phyloP scores from a whole-genome alignment of 2,888 invertebrate species.

The Pimpla rufipes region DNA sequence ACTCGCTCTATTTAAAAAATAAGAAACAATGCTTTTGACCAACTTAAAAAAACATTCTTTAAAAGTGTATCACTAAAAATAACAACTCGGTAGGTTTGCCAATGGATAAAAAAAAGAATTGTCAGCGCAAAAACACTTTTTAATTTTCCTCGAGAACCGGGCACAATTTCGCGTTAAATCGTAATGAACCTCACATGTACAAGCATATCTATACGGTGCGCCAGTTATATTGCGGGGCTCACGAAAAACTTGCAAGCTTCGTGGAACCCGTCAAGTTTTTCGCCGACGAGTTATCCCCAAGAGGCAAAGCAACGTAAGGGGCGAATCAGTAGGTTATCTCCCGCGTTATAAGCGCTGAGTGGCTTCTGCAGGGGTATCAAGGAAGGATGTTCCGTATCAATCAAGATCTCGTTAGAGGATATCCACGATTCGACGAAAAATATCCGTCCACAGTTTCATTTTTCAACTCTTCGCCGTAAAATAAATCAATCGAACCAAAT shows the following conservation, averaged over 20 bases:
- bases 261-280: conserved; percentile 42
- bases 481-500: conserved; percentile 23
- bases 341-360: conserved; percentile 35
- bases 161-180: not conserved
- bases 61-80: no score
- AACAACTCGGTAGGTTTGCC: no score
- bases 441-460: no score
- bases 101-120: no score
- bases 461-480: not conserved
- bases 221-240: not conserved
- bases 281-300: conserved; percentile 45
- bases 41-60: no score
- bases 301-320: conserved; percentile 32
- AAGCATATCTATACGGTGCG: not conserved
- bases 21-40: no score
- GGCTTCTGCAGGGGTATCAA: conserved; percentile 44
- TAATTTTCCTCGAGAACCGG: not conserved
- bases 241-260: conserved; percentile 31
- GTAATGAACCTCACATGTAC: not conserved
- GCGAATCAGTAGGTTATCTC: conserved; percentile 38
- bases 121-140: no score
- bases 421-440: not conserved
- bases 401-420: not conserved
- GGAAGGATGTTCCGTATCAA: conserved; percentile 35
- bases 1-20: no score